Base-by-base conservation (phyloP, 1,140 invertebrate species). In the Microplitis mediator region DNA sequence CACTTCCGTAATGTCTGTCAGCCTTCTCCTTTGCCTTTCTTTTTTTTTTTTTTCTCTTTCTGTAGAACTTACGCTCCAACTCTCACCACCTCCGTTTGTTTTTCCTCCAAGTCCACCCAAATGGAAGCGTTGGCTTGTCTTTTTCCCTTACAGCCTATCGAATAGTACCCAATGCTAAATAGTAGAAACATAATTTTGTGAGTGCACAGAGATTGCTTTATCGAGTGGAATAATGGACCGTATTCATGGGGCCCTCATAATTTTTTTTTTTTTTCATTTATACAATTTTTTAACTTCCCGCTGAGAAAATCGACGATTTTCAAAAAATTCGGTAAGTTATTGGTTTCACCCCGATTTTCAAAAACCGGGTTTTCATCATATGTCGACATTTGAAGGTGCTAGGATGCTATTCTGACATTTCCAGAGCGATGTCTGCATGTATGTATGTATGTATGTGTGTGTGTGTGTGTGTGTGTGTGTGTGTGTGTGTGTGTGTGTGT, bases 191-290 rank as follows among this genome's bases (percentile, higher is more conserved):
- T 64, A 71, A 71, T 71, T 71, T 50, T 63, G 61, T 64, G 58
- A 71, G 61, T 71, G 69, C 58, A 54, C 16, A 60, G 69, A 63
- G 64, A 71, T 71, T 35, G 69, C 69, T 71, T 71, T 71, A 71
- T 71, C 69, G 69, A 54, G 60, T 54, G 69, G 69, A 71, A 71
- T 71, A 71, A 71, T 71, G 69, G 69, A 51, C 60, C 51, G 61
- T 71, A 71, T 71, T 71, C 69, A 71, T 31, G 11, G 13, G 35
- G 45, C 52, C 36, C 62, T 23, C 34, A 64, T 52, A 71, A 71
- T 54, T 71, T 52, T 64, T 63, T 14, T 62, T 62, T 36, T 70
- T 39, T 64, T 36, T 14, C 8, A 13, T 36, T 16, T 23, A 8
- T 50, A 6, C 23, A 9, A 14, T 23, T 63, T 35, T 39, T n/a